phyloP scores from a whole-genome alignment of 2,888 invertebrate genomes.

The Pegoplata infirma region DNA sequence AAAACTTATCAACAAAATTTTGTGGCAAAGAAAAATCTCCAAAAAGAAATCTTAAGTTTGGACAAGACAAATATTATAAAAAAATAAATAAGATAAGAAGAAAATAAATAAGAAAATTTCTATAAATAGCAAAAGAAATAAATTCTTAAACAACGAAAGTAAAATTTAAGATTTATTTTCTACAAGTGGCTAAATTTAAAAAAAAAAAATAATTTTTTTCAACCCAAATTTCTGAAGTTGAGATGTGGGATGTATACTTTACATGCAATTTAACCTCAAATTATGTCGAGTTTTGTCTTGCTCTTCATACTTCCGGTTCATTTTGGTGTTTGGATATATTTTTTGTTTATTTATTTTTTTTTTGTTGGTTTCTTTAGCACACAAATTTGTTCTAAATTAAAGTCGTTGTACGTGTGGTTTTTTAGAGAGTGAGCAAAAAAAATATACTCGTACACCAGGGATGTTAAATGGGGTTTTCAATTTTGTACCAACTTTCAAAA shows the following conservation, averaged over 20 bases:
- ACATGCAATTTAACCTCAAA: conserved; percentile 39
- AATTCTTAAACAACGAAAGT: background rate
- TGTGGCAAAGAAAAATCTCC: background rate
- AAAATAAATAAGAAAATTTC: background rate
- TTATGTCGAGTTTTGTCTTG: conserved; percentile 26
- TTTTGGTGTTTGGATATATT: background rate
- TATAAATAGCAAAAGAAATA: background rate
- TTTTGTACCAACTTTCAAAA: too few species aligned
- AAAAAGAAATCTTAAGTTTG: conserved; percentile 14
- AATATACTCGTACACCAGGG: too few species aligned
- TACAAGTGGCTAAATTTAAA: background rate
- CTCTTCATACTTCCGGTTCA: conserved; percentile 22
- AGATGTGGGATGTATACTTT: background rate
- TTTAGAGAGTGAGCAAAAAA: too few species aligned
- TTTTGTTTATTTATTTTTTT: background rate
- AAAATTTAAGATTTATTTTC: conserved; percentile 1
- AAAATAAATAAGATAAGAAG: background rate
- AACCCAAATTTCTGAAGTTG: background rate
- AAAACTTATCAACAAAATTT: conserved; percentile 9
- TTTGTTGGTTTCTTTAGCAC: background rate
- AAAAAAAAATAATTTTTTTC: background rate
- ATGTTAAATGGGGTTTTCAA: too few species aligned
- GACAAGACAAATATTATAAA: background rate
- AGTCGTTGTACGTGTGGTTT: background rate
- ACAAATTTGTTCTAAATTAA: background rate